Base-by-base conservation (phyloP, 2,797 vertebrate genomes). In the Peromyscus aztecus region DNA sequence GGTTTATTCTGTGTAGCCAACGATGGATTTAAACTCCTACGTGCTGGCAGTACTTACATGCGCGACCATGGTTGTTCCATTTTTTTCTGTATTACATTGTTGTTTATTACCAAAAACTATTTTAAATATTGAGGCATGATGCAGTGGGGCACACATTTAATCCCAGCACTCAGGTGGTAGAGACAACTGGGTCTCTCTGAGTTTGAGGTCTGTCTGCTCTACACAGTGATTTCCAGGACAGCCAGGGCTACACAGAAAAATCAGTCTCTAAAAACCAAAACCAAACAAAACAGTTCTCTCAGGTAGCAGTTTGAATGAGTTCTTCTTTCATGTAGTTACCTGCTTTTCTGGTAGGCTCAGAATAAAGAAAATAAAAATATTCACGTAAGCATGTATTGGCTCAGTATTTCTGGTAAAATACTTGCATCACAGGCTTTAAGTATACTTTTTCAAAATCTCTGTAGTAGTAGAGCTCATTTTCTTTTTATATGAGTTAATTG, bases 361-460 rank as follows among this genome's bases (percentile, higher is more conserved):
- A 73, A 14, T 34, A 59, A 75, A 57, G 13, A 84, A 69, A 61
- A 52, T 31, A 76, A 69, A 83, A 81, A 29, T 71, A 11, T 73
- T 87, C 0, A 86, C 85, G 94, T 93, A 46, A 37, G 63, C 12
- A 57, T 86, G 91, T 63, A 63, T 43, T 37, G 85, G 16, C 4
- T 8, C 63, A 14, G 0, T 73, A 49, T 78, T 90, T 87, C 57
- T 86, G 46, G 27, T 90, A 75, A 85, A 91, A 37, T 93, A 8
- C 24, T 93, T 92, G 81, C 24, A 93, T 83, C 40, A 46, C 0
- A 88, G 40, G 9, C 17, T 86, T 95, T 95, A 84, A 65, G 23
- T 97, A 29, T 13, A 71, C 65, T 75, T 65, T 91, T 46, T 89
- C 34, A 94, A 94, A 78, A 77, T 37, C 29, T 65, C 52, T 59